A percentile compares a stretch with the other conserved stretches of the same genome.
Conservation (phyloP, 2,113 vertebrate species). For the Burhinus oedicnemus region DNA sequence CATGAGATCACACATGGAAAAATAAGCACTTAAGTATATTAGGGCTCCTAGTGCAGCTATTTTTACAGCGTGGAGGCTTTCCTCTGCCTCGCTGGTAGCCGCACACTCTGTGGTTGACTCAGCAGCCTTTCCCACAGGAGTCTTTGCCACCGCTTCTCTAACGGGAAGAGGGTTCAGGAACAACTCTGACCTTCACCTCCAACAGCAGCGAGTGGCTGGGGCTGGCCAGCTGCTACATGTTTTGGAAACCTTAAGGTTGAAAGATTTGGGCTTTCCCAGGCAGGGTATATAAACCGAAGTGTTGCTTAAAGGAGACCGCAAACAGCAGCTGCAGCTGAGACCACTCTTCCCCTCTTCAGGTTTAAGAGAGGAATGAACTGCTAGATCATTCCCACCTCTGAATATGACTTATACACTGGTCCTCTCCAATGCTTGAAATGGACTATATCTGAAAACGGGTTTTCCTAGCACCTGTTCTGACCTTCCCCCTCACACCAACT, state of each 20-base stretch:
- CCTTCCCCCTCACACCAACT: background rate
- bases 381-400: background rate
- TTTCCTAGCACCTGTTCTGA: background rate
- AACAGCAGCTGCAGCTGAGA: background rate
- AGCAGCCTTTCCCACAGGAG: conserved; percentile 58
- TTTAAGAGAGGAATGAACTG: background rate
- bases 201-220: background rate
- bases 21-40: conserved; percentile 52
- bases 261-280: conserved; percentile 22
- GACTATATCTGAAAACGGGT: background rate
- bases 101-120: conserved; percentile 13
- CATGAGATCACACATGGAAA: conserved; percentile 65
- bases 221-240: background rate
- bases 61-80: conserved; percentile 41
- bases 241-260: conserved; percentile 28
- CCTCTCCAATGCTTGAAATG: background rate
- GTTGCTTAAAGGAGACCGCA: background rate
- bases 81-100: background rate
- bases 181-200: conserved; percentile 35
- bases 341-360: background rate
- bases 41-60: conserved; percentile 12
- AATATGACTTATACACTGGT: background rate
- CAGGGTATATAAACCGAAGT: background rate
- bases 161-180: background rate
- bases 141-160: background rate